These are phyloP conservation scores for Apus apus DNA, from an alignment of 2,113 vertebrate species.

Conservation along the genomic window DNA sequence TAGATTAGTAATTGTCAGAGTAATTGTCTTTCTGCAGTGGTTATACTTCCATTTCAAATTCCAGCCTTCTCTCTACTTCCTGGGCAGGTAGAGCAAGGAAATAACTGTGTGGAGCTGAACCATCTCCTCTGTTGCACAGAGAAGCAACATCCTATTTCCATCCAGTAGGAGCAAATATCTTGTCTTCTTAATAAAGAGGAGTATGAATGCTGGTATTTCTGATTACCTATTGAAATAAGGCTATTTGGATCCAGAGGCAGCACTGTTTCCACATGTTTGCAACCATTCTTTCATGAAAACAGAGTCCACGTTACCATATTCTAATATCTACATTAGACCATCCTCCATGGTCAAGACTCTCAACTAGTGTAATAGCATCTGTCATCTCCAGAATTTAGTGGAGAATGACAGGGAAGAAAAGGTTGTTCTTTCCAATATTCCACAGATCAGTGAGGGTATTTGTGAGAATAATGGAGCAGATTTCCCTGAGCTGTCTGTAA, in stretches of 20 bases:
- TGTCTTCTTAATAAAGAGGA: background rate
- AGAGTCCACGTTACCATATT: background rate
- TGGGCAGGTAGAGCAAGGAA: background rate
- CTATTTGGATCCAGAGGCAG: background rate
- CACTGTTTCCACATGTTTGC: background rate
- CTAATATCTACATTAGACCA: background rate
- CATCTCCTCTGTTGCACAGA: background rate
- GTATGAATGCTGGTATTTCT: background rate
- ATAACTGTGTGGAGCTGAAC: background rate
- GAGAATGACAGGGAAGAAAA: background rate
- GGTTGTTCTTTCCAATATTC: background rate
- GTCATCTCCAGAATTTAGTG: background rate
- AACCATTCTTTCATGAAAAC: background rate
- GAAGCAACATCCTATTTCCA: background rate
- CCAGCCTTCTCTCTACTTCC: background rate
- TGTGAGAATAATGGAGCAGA: background rate
- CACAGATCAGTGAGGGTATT: background rate
- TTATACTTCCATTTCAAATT: background rate
- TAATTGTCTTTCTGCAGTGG: background rate
- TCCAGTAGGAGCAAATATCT: background rate
- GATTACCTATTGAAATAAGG: background rate
- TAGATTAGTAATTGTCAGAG: background rate
- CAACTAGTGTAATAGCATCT: background rate
- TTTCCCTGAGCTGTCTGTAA: background rate
- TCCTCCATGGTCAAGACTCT: background rate